A percentile compares a stretch with the other conserved stretches of the same genome.
Evolutionary conservation across 37 sponge, comb jelly and placozoan species (phyloP).

Genomic region (Chondrosia reniformis): DNA sequence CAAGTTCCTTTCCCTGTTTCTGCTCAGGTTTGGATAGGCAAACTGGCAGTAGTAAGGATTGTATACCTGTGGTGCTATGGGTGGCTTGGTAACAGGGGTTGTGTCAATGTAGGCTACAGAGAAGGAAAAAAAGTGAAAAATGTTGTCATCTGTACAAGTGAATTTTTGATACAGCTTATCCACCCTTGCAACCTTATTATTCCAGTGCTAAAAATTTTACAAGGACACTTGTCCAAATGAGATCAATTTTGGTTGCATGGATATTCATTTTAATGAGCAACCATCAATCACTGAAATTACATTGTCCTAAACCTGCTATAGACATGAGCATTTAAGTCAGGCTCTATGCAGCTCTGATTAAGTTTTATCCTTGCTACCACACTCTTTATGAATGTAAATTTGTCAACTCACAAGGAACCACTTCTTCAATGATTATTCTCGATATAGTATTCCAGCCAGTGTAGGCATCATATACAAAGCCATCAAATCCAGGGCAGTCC

Average conservation of each 20-base stretch:
- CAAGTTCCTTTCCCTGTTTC: conserved; percentile 48
- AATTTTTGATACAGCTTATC: no score
- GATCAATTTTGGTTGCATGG: no score
- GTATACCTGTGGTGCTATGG: conserved; percentile 35
- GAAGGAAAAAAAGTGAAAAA: neutral
- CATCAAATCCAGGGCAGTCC: conserved; percentile 49
- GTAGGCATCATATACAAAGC: conserved; percentile 66
- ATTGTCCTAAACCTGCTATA: no score
- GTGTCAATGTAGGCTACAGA: neutral
- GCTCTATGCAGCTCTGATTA: no score
- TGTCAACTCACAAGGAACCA: conserved; percentile 24
- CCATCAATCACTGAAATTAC: no score
- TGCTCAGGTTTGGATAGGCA: conserved; percentile 32
- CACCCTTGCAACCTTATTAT: no score
- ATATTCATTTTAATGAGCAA: no score
- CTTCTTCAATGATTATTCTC: conserved; percentile 54
- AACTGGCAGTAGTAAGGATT: conserved; percentile 59
- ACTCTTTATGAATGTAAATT: no score
- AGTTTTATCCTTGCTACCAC: no score
- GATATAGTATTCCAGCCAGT: conserved; percentile 67
- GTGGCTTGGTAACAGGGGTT: neutral
- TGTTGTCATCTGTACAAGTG: neutral
- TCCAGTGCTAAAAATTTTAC: no score
- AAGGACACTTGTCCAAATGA: no score
- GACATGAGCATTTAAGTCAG: no score